These are phyloP conservation scores for Lepilemur ruficaudatus DNA, from an alignment of 2,797 vertebrate genomes.

Conservation along the genomic window DNA sequence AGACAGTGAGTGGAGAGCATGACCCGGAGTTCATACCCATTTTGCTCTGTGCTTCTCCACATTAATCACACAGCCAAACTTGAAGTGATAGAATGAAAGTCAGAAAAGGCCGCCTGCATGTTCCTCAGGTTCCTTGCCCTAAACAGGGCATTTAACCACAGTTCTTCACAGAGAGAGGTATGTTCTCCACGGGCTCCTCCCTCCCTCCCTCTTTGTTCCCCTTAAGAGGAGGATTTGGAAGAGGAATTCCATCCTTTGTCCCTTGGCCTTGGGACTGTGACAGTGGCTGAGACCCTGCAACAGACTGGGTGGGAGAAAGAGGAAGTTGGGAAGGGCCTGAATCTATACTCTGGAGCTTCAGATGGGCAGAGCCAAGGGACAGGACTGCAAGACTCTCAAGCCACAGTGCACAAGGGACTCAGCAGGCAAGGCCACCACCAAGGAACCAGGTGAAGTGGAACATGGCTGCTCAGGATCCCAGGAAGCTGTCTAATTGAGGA, in stretches of 20 bases:
- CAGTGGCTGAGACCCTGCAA: not conserved
- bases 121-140: not conserved
- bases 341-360: not conserved
- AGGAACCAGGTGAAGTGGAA: not conserved
- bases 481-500: no score
- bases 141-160: not conserved
- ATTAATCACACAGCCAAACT: not conserved
- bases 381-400: not conserved
- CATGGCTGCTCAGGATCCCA: not conserved
- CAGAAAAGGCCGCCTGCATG: not conserved
- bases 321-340: no score
- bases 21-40: not conserved
- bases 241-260: not conserved
- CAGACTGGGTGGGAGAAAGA: not conserved
- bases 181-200: not conserved
- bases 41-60: not conserved
- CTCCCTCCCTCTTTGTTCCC: not conserved
- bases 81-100: not conserved
- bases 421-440: not conserved
- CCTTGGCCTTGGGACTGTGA: not conserved
- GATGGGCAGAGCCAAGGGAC: not conserved
- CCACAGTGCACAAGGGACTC: not conserved
- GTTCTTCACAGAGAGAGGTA: not conserved
- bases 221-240: not conserved
- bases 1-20: fast-evolving